Conservation (phyloP, 2,888 invertebrate species). For the Diplolepis rosae region DNA sequence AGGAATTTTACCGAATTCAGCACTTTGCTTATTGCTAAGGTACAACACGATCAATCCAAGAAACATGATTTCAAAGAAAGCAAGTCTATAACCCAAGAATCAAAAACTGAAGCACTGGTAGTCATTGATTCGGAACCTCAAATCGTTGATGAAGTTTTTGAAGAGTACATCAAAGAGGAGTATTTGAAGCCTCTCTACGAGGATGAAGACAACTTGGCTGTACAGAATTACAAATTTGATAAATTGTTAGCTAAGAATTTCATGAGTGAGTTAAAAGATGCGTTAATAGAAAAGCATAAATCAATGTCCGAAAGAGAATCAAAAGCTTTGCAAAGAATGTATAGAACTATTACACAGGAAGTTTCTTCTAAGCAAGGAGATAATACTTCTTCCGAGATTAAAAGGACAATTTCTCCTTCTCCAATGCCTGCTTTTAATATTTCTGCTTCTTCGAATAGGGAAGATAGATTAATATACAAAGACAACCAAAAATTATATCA, state of each 20-base stretch:
- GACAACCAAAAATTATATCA: slow-evolving; percentile 37
- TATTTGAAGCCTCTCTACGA: slow-evolving; percentile 62
- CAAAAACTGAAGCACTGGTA: slow-evolving; percentile 37
- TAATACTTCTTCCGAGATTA: background rate
- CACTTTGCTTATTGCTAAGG: slow-evolving; percentile 59
- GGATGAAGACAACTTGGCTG: slow-evolving; percentile 52
- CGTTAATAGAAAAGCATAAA: slow-evolving; percentile 64
- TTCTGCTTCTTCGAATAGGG: background rate
- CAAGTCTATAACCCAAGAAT: background rate
- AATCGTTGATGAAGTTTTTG: slow-evolving; percentile 70
- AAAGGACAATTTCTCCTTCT: slow-evolving; percentile 49
- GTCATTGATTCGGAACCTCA: slow-evolving; percentile 58
- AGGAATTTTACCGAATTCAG: slow-evolving; percentile 65
- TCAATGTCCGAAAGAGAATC: slow-evolving; percentile 68
- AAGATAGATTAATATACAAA: background rate
- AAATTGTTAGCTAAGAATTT: slow-evolving; percentile 65
- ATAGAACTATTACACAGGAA: slow-evolving; percentile 46
- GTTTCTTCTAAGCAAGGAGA: background rate
- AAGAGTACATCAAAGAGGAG: slow-evolving; percentile 69
- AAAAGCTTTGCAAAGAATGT: slow-evolving; percentile 64
- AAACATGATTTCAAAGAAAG: background rate
- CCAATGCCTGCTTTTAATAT: slow-evolving; percentile 40
- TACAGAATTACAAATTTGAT: slow-evolving; percentile 58
- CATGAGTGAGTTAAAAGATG: slow-evolving; percentile 69
- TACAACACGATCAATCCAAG: slow-evolving; percentile 34